Evolutionary conservation across 2,797 vertebrate genomes (phyloP), one percentile per base, ranked within the genome.

Genomic region (Acipenser oxyrinchus): DNA sequence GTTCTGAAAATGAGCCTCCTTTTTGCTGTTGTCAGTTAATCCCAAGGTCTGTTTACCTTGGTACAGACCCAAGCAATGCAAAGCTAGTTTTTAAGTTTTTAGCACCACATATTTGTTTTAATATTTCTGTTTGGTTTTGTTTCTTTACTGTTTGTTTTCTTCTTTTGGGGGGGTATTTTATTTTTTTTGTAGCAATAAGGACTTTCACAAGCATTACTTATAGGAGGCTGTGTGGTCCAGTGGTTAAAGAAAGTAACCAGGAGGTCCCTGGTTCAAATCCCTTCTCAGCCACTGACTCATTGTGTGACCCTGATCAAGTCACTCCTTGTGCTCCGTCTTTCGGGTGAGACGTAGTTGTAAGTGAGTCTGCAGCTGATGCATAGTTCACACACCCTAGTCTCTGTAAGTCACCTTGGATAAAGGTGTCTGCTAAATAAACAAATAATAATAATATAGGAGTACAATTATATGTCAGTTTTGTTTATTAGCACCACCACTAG

Each of bases 41-140:
- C 87, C 87, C 68, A 72, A 60, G 72, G 72, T 81, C 76, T 82
- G 85, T 90, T 88, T 89, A 90, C 84, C 83, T 88, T 81, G 73
- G 81, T 76, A 69, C 12, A 3, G 75, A 73, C 81, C 77, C 74
- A 82, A 73, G 69, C 58, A 53, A 15, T 13, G 12, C 13, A 15
- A 48, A 66, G n/a, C 10, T 48, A n/a, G 51, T 57, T 37, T 53
- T 53, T 12, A 53, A 6, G 55, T n/a, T 58, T n/a, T 58, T 58
- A n/a, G 55, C 12, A n/a, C 55, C 55, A n/a, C 55, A 11, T 6
- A n/a, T 58, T 11, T 58, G 12, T 13, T 11, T 13, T 58, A 58
- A 58, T 58, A 58, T 11, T 13, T n/a, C 55, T 58, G 55, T 37
- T 48, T 57, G 11, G 8, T 23, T 37, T 10, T 53, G 7, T 23